Base-by-base conservation (phyloP, 2,888 invertebrate genomes). In the Cyaniris semiargus region DNA sequence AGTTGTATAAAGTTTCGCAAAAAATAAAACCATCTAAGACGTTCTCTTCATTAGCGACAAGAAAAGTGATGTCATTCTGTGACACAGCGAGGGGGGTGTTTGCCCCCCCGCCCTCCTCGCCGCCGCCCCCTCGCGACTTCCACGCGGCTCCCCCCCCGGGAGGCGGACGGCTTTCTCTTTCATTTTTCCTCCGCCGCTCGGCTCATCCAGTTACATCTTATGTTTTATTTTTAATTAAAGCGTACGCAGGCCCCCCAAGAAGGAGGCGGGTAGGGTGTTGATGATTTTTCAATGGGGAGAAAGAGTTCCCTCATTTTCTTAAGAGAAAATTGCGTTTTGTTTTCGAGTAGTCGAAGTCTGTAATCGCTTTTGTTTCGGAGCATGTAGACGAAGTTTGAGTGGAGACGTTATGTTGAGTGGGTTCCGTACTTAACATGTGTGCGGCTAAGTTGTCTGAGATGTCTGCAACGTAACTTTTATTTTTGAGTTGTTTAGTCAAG, bases 201-300 rank as follows among this genome's bases (percentile, higher is more conserved):
- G 93, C 94, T 94, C 94, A 94, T 94, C 94, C 94, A 94, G 94
- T 94, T 94, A 94, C 94, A 94, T 93, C 94, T 94, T 94, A 94
- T 94, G 94, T 94, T 94, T 94, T 94, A 94, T 94, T 94, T 94
- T 94, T 94, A 94, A 94, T 94, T 94, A 94, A 94, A 94, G 93
- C 94, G 93, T 94, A 94, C 94, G 94, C 94, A 94, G 94, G 93
- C 93, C 91, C 85, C 85, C 88, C 88, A 81, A n/a, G n/a, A 78
- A 86, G 85, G 82, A 86, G 87, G 79, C 84, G 90, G 89, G 90
- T 91, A 89, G 92, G 93, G 94, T 93, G 93, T 93, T 94, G 93
- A 93, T 93, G 93, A 93, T 93, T 94, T 94, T 94, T 94, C 94
- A 93, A 94, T 94, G 94, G 93, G 93, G 93, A 93, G 94, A 94